A percentile compares a stretch with the other conserved stretches of the same genome.
These are phyloP conservation scores for Cyprinus carpio DNA, from an alignment of 2,113 vertebrate species.

Conservation along the genomic window DNA sequence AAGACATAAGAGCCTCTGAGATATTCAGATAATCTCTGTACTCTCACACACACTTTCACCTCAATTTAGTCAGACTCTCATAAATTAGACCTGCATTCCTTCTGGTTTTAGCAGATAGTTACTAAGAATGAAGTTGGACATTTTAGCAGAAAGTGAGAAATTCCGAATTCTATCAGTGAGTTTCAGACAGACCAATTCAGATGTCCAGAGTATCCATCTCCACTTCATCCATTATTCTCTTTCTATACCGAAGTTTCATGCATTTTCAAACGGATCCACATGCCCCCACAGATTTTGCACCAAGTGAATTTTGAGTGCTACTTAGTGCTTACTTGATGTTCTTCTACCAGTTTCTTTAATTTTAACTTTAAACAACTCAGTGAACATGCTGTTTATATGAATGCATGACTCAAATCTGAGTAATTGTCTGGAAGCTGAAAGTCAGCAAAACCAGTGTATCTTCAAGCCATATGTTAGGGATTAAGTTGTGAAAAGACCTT, in stretches of 20 bases:
- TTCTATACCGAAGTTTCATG: background rate
- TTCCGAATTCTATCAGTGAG: slow-evolving; percentile 71
- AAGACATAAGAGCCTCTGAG: background rate
- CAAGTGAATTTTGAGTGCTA: no score
- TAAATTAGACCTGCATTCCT: slow-evolving; percentile 71
- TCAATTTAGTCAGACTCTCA: slow-evolving; percentile 57
- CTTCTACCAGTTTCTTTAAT: background rate
- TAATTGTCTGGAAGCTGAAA: slow-evolving; percentile 13
- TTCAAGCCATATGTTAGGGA: slow-evolving; percentile 6
- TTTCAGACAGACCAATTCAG: slow-evolving; percentile 49
- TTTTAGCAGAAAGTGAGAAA: slow-evolving; percentile 74
- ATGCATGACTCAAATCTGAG: background rate
- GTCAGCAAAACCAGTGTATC: slow-evolving; percentile 17
- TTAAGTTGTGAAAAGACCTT: background rate
- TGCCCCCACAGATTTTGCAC: background rate
- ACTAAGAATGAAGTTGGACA: slow-evolving; percentile 67
- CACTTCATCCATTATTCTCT: background rate
- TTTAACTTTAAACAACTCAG: background rate
- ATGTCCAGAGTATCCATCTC: background rate
- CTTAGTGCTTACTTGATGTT: background rate
- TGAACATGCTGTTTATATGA: background rate
- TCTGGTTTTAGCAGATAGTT: slow-evolving; percentile 79
- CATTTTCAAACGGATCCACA: background rate
- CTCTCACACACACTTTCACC: slow-evolving; percentile 42
- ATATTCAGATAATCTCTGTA: slow-evolving; percentile 20